phyloP scores from a whole-genome alignment of 37 sponge, comb jelly and placozoan genomes.

The Diacarnus erythraeanus region DNA sequence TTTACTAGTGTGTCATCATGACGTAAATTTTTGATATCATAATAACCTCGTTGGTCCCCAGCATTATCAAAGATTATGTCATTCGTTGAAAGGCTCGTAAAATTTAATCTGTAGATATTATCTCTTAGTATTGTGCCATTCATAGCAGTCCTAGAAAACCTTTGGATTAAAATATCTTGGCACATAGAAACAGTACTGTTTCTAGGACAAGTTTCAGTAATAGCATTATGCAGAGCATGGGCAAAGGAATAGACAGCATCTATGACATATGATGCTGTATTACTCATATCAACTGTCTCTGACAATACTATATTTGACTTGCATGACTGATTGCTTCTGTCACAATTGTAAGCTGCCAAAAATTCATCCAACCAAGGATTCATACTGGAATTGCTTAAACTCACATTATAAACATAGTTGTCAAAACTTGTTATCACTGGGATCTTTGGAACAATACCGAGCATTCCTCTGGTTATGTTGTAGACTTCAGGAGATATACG shows the following conservation, averaged over 20 bases:
- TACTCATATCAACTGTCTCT: slow-evolving; percentile 10
- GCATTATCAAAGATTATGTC: slow-evolving; percentile 47
- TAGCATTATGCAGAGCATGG: slow-evolving; percentile 60
- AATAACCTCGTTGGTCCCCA: slow-evolving; percentile 38
- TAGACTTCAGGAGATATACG: not conserved
- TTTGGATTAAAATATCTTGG: slow-evolving; percentile 1
- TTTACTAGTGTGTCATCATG: not conserved
- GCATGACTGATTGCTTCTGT: slow-evolving; percentile 4
- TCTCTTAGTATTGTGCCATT: slow-evolving; percentile 34
- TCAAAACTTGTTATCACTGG: slow-evolving; percentile 28
- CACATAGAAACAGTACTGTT: slow-evolving; percentile 40
- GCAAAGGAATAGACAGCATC: slow-evolving; percentile 85
- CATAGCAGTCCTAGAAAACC: not conserved
- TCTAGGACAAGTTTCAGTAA: not conserved
- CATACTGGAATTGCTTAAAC: slow-evolving; percentile 31
- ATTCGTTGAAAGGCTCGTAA: not conserved
- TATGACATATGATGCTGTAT: slow-evolving; percentile 33
- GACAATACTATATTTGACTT: not conserved
- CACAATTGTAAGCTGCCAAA: slow-evolving; percentile 51
- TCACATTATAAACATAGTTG: slow-evolving; percentile 44
- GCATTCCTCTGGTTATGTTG: slow-evolving; percentile 14
- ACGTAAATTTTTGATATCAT: slow-evolving; percentile 47
- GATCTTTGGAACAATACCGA: slow-evolving; percentile 35
- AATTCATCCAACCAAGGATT: slow-evolving; percentile 82
- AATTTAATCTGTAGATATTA: slow-evolving; percentile 35